phyloP scores from a whole-genome alignment of 2,888 invertebrate genomes.

The Caenorhabditis plicata region DNA sequence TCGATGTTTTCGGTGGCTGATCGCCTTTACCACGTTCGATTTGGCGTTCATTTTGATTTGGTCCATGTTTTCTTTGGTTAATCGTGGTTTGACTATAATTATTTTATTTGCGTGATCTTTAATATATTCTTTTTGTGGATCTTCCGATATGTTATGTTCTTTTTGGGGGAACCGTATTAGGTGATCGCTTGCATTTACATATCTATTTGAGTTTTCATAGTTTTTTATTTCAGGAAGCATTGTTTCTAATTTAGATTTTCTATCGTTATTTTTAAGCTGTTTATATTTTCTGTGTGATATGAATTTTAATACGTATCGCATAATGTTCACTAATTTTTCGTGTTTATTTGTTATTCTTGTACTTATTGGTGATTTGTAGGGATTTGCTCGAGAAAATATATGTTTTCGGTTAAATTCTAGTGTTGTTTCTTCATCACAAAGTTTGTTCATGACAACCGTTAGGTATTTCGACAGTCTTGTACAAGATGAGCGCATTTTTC shows the following conservation, averaged over 20 bases:
- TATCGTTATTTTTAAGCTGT: too few species aligned
- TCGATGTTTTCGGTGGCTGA: background rate
- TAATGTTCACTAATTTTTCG: too few species aligned
- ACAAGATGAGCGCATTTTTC: too few species aligned
- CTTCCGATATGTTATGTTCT: background rate
- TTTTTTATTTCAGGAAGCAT: too few species aligned
- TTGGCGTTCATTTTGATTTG: background rate
- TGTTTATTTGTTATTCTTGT: too few species aligned
- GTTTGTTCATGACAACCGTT: conserved; percentile 1
- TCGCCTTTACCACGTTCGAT: background rate
- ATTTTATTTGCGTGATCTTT: background rate
- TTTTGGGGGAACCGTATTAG: background rate
- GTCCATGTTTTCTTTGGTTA: background rate
- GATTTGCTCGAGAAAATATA: background rate
- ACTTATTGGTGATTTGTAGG: too few species aligned
- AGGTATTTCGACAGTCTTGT: conserved; percentile 9
- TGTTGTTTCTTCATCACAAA: too few species aligned
- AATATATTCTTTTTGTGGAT: background rate
- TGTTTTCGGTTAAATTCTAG: too few species aligned
- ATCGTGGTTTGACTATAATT: background rate
- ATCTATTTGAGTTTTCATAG: too few species aligned
- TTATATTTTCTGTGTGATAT: too few species aligned
- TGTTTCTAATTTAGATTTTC: too few species aligned
- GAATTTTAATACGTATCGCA: too few species aligned
- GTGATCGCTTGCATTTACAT: background rate